A percentile compares a stretch with the other conserved stretches of the same genome.
Evolutionary conservation across 2,113 vertebrate species (phyloP).

Genomic region (Macrotis lagotis): DNA sequence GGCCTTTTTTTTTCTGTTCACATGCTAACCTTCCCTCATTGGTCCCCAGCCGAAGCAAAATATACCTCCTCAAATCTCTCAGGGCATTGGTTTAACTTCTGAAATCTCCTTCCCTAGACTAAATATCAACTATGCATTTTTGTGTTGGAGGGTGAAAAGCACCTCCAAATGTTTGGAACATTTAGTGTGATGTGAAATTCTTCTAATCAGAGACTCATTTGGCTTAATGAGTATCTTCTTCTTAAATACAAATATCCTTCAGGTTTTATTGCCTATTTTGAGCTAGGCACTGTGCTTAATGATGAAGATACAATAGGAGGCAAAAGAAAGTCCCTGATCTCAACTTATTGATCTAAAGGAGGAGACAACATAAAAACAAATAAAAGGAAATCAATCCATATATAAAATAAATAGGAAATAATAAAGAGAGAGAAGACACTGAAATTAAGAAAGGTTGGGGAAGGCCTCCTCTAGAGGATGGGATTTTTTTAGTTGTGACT

Average conservation of each 20-base stretch:
- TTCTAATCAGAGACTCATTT: not conserved
- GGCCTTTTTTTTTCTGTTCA: not conserved
- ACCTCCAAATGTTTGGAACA: not conserved
- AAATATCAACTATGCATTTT: not conserved
- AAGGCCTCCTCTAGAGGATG: not conserved
- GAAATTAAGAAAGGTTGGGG: not conserved
- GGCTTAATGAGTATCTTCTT: not conserved
- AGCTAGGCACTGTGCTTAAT: no score
- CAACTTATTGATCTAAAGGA: no score
- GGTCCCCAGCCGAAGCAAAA: not conserved
- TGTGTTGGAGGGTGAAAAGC: not conserved
- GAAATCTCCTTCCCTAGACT: not conserved
- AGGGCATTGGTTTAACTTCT: not conserved
- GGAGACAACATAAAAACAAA: not conserved
- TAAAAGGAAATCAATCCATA: not conserved
- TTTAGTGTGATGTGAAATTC: not conserved
- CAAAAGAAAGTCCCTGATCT: no score
- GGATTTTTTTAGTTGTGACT: not conserved
- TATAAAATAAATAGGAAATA: not conserved
- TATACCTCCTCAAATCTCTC: not conserved
- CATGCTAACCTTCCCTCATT: not conserved
- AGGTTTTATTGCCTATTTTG: not conserved
- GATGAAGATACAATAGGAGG: no score
- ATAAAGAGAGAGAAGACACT: not conserved
- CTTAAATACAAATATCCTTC: not conserved